These are phyloP conservation scores for Spheniscus humboldti DNA, from an alignment of 2,797 vertebrate species.

Conservation along the genomic window DNA sequence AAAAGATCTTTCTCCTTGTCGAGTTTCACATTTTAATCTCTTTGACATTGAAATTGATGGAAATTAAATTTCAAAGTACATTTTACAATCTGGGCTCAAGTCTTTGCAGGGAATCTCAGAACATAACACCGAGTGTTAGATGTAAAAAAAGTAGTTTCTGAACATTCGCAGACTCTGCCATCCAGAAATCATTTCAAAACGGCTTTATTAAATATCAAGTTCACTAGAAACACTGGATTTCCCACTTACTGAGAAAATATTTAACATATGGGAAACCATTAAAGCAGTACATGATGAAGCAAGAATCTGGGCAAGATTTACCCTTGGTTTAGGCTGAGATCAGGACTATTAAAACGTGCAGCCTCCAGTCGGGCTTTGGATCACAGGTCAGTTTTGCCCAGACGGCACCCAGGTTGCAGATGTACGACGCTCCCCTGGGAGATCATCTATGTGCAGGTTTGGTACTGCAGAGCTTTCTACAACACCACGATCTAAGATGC, in stretches of 20 bases:
- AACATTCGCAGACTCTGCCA: neutral
- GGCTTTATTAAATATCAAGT: neutral
- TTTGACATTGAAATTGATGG: constrained; percentile 3
- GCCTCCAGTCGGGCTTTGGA: neutral
- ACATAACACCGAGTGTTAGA: neutral
- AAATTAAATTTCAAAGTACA: constrained; percentile 27
- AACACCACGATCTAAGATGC: rapidly evolving
- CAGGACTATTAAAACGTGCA: neutral
- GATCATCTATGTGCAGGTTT: neutral
- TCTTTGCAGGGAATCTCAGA: neutral
- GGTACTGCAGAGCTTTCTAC: neutral
- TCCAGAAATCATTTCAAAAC: constrained; percentile 17
- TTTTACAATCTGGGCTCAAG: neutral
- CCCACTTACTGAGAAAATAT: constrained; percentile 3
- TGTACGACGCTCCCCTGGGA: neutral
- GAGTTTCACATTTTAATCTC: constrained; percentile 18
- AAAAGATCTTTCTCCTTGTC: neutral
- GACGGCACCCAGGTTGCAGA: neutral
- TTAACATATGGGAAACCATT: neutral
- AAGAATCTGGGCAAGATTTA: neutral
- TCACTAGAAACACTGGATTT: neutral
- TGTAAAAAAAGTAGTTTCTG: neutral
- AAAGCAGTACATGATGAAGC: neutral
- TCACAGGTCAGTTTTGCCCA: neutral
- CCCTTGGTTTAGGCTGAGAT: neutral